Evolutionary conservation across 2,797 vertebrate species (phyloP), one percentile per base, ranked within the genome.

Genomic region (Gastrophryne carolinensis): DNA sequence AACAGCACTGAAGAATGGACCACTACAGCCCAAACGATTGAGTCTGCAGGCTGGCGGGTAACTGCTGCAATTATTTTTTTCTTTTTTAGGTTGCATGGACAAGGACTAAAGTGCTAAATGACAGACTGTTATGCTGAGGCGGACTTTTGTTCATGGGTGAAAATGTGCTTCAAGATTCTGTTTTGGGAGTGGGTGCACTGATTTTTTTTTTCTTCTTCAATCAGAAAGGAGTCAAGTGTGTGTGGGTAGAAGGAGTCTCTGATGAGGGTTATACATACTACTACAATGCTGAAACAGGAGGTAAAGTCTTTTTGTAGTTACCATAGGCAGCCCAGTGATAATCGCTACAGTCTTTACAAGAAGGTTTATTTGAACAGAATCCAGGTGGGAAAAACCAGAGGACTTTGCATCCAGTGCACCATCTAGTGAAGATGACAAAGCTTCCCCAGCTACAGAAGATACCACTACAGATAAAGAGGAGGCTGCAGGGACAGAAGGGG

Each of bases 211-310:
- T 1, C 19, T n/a, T 54, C 84, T 61, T 56, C 82, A 50, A 58
- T 79, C 72, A 96, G 94, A 81, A 70, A 72, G 80, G 82, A 12
- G 81, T 81, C 15, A 82, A 65, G 26, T 62, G 83, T 78, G 49
- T 81, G 24, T 98, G 98, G 97, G 86, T 93, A 76, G 95, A 97
- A 88, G 93, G 93, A 0, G 47, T 91, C 80, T 96, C 91, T 82
- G 92, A 96, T 75, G 94, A 98, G 74, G 97, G 97, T 50, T 91
- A 88, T 53, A 90, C 83, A 1, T 99, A 99, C 80, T 98, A 97
- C 81, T 99, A 97, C 82, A 98, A 98, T 88, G 87, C 90, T 68
- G 84, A 92, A 76, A 98, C 93, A 17, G 94, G 94, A 88, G 95
- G 98, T 98, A 81, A 85, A 85, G 54, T 47, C 78, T 56, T 23